Conservation (phyloP, 2,888 invertebrate genomes). For the Cephonodes hylas region DNA sequence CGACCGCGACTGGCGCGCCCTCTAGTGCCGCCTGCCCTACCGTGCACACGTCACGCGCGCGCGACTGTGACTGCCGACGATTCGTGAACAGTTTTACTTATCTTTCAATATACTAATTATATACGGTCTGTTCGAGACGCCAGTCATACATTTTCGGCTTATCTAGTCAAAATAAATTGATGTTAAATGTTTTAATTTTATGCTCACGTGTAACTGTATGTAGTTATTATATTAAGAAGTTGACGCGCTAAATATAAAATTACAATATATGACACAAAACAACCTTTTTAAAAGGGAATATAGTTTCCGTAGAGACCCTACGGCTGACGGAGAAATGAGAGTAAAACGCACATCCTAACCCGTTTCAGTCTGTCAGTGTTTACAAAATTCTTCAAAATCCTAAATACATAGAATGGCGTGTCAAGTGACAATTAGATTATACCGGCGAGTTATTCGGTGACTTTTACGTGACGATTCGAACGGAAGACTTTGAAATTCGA, state of each 20-base stretch:
- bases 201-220: neutral
- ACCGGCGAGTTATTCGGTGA: neutral
- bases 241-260: neutral
- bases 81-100: neutral
- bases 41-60: neutral
- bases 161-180: neutral
- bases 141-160: neutral
- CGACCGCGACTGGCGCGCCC: constrained; percentile 55
- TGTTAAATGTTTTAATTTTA: neutral
- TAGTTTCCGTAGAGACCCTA: too few relatives aligned
- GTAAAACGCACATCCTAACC: neutral
- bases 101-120: neutral
- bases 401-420: neutral
- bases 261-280: neutral
- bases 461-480: neutral
- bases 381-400: neutral
- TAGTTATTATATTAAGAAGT: neutral
- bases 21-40: neutral
- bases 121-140: neutral
- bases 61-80: neutral
- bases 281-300: too few relatives aligned
- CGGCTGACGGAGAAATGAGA: too few relatives aligned
- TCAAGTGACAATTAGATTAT: neutral
- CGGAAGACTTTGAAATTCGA: constrained; percentile 14
- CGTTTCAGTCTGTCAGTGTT: neutral